Conservation (phyloP, 2,113 vertebrate species). For the Gasterosteus aculeatus region DNA sequence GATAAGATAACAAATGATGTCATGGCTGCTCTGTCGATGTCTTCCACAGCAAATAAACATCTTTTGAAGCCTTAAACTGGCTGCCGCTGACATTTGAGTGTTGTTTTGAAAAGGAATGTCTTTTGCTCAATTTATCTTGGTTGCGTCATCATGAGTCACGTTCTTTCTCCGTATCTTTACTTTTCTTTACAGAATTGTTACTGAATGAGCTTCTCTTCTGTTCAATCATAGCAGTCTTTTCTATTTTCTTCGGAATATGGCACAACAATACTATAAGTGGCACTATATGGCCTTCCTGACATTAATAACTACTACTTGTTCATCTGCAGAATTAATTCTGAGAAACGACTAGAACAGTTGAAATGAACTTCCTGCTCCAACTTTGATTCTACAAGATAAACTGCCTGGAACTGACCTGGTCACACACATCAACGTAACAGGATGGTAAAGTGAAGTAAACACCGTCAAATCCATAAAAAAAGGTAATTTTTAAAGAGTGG, state of each 20-base stretch:
- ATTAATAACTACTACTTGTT: neutral
- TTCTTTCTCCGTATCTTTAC: neutral
- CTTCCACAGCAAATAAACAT: neutral
- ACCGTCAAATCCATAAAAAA: neutral
- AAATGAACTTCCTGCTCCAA: neutral
- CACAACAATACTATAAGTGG: neutral
- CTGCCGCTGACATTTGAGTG: neutral
- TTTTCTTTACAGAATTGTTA: neutral
- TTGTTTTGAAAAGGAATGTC: neutral
- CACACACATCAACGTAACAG: neutral
- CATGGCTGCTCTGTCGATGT: neutral
- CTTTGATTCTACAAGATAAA: neutral
- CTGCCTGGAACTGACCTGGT: neutral
- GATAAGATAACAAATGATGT: conserved; percentile 40
- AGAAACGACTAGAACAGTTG: neutral
- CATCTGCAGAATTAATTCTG: neutral
- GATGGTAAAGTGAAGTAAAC: neutral
- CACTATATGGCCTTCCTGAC: neutral
- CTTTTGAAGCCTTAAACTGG: neutral
- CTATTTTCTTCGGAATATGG: neutral
- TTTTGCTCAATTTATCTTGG: neutral
- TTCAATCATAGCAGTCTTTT: neutral
- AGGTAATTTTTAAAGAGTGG: neutral
- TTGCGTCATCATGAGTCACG: neutral
- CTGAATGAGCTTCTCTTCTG: neutral